Base-by-base conservation (phyloP, 2,888 invertebrate genomes). In the Diaperis boleti region DNA sequence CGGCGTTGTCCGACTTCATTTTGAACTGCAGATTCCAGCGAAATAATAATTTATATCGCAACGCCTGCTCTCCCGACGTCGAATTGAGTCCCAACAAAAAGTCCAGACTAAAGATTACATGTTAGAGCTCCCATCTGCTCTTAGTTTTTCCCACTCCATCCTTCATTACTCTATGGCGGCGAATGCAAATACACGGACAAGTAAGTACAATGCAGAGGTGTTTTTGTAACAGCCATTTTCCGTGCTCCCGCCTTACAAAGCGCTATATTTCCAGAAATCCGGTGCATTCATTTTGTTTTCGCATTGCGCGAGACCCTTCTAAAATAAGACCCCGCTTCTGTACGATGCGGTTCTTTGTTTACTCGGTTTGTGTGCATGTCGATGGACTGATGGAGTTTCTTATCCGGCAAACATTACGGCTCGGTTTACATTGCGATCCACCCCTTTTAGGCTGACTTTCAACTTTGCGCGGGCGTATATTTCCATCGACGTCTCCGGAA, bases 401-500 rank as follows among this genome's bases (percentile, higher is more conserved):
- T n/a, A 22, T 26, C 26, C 22, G 11, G 47, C 17, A 47, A 47
- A 47, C 31, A 47, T 31, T 29, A 17, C 47, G 31, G 31, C 31
- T 29, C 17, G 31, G 31, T 47, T 29, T 47, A 47, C 47, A 47
- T 31, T 47, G 26, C 4, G 6, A n/a, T n/a, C n/a, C n/a, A n/a
- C 26, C 26, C 22, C 22, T 45, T 14, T 13, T 45, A 45, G 18
- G 18, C 42, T 4, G 4, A 10, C 22, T 41, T 39, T 15, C 15
- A 15, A 11, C 15, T 37, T 37, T n/a, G n/a, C 7, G 15, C 1
- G n/a, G 17, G 2, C 15, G 15, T 39, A 39, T 39, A 39, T 39
- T 17, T 14, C 3, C 39, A 17, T 17, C 14, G 39, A 39, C 14
- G 39, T 15, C 39, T 31, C n/a, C 29, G 15, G 10, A 33, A 17